Base-by-base conservation (phyloP, 1,140 invertebrate species). In the Atopsyche davidsoni region DNA sequence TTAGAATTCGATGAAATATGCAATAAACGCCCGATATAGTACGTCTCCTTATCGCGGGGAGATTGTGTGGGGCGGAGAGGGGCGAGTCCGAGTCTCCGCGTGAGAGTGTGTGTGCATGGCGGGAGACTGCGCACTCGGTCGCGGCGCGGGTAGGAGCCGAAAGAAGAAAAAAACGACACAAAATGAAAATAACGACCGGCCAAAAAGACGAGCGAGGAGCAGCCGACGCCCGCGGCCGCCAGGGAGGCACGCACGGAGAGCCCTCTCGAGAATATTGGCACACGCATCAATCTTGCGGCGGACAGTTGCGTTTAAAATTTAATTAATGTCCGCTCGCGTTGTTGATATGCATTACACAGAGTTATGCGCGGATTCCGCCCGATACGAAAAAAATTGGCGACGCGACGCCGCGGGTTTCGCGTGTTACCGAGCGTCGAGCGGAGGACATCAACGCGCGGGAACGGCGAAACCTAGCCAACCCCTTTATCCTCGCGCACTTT, bases 201-300 rank as follows among this genome's bases (percentile, higher is more conserved):
- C 38, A 54, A 54, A 54, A 48, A 40, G 52, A 54, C 46, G 52
- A 54, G 52, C 45, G 43, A 43, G 52, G 45, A 49, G 46, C 52
- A 54, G 52, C 48, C 52, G 45, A 48, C 40, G 52, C 46, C 52
- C 32, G 46, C 46, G 52, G 52, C 46, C 34, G 32, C 46, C 28
- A 14, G 17, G n/a, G 45, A n/a, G 11, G 44, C 43, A 28, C 28
- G 16, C 28, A 22, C 35, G 9, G 18, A 11, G 6, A 23, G 17
- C 19, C 34, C 34, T 2, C 22, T 14, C 25, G 16, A 25, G 18
- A 13, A 22, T 41, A 41, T 49, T 41, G 19, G 36, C 47, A 39
- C 24, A 51, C 48, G 46, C 36, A 41, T 31, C 36, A 31, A 28
- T 49, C 39, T 49, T 28, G 11, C 40, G 35, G 24, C 21, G 13